phyloP scores from a whole-genome alignment of 2,113 vertebrate genomes.

The Actenoides lindsayi region DNA sequence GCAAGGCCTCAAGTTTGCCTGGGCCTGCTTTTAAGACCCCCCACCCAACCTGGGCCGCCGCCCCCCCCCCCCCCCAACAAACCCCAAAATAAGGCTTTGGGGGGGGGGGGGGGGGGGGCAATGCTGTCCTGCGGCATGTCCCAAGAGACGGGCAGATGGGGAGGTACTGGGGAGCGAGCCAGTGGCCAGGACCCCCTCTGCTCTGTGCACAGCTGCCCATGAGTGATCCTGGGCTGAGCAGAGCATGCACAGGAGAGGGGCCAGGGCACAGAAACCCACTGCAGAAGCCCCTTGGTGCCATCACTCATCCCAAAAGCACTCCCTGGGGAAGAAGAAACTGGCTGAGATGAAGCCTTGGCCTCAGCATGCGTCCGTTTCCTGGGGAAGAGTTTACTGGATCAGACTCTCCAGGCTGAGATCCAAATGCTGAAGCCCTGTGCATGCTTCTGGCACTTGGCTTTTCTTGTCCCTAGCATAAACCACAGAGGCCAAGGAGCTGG shows the following conservation, averaged over 20 bases:
- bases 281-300: neutral
- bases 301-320: neutral
- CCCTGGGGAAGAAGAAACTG: neutral
- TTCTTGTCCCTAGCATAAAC: neutral
- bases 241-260: neutral
- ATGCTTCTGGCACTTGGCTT: neutral
- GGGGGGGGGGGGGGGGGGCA: too few species aligned
- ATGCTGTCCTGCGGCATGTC: neutral
- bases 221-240: neutral
- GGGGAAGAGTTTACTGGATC: neutral
- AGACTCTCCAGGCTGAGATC: accelerated
- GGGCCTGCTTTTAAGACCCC: too few species aligned
- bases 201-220: accelerated
- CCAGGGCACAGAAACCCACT: neutral
- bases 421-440: neutral
- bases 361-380: neutral
- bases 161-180: neutral
- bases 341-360: neutral
- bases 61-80: too few species aligned
- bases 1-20: too few species aligned
- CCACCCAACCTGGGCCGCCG: too few species aligned
- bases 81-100: too few species aligned
- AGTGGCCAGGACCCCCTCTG: neutral
- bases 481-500: neutral
- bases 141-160: neutral